Evolutionary conservation across 1,140 invertebrate species (phyloP).

Genomic region (Papilio xuthus): DNA sequence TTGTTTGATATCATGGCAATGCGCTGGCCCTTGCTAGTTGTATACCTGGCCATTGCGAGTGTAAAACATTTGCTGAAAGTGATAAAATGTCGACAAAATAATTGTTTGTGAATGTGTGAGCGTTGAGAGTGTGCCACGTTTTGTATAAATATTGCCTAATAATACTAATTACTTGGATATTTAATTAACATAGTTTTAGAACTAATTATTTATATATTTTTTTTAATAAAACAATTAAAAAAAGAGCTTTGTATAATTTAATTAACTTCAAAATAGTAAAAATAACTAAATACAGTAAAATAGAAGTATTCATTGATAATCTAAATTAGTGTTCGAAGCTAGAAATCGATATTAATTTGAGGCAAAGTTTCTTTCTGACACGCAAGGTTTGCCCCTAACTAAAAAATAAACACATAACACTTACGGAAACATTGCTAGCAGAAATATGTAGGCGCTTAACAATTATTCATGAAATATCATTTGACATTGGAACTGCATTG

Average conservation of each 20-base stretch:
- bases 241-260: neutral
- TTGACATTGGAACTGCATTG: neutral
- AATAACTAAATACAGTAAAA: neutral
- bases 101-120: neutral
- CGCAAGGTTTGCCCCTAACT: neutral
- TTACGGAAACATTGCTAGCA: neutral
- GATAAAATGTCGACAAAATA: neutral
- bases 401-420: neutral
- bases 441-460: neutral
- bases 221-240: conserved; percentile 46
- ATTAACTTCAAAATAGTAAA: neutral
- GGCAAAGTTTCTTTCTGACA: neutral
- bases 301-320: no score
- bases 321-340: no score
- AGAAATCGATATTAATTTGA: neutral
- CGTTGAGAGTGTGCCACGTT: neutral
- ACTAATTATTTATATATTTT: conserved; percentile 61
- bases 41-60: conserved; percentile 19
- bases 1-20: no score
- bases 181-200: conserved; percentile 53
- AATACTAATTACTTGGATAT: conserved; percentile 48
- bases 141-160: conserved; percentile 52
- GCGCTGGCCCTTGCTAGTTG: no score
- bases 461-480: neutral
- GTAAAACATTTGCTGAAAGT: neutral